Evolutionary conservation across 2,888 invertebrate genomes (phyloP).

Genomic region (Xylota segnis): DNA sequence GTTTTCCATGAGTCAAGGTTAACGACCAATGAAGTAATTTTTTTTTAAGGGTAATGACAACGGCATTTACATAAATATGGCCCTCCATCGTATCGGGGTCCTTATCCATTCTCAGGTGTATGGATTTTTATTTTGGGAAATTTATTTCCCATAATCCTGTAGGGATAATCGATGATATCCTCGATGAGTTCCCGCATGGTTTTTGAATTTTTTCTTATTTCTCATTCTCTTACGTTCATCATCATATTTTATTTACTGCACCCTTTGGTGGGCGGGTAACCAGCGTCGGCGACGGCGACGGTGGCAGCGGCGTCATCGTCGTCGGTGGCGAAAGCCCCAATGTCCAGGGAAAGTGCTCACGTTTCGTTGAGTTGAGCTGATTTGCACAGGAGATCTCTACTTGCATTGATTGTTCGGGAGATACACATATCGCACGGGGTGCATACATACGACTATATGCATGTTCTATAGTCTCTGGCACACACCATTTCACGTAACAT

Average conservation of each 20-base stretch:
- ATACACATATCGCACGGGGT: slow-evolving; percentile 38
- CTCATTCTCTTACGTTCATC: slow-evolving; percentile 55
- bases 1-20: slow-evolving; percentile 83
- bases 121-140: slow-evolving; percentile 12
- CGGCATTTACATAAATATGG: slow-evolving; percentile 13
- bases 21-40: slow-evolving; percentile 85
- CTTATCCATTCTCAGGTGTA: slow-evolving; percentile 15
- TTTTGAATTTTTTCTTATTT: slow-evolving; percentile 6
- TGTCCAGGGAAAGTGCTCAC: slow-evolving; percentile 59
- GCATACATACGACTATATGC: slow-evolving; percentile 17
- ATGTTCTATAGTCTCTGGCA: slow-evolving; percentile 77
- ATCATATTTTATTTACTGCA: slow-evolving; percentile 72
- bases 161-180: slow-evolving; percentile 58
- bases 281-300: slow-evolving; percentile 15
- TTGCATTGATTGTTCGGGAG: slow-evolving; percentile 62
- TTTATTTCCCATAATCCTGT: slow-evolving; percentile 49
- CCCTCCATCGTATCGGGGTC: neutral
- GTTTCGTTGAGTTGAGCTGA: slow-evolving; percentile 47
- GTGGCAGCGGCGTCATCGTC: neutral
- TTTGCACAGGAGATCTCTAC: slow-evolving; percentile 39
- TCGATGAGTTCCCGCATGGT: slow-evolving; percentile 57
- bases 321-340: slow-evolving; percentile 36
- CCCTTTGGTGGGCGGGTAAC: slow-evolving; percentile 51
- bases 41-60: slow-evolving; percentile 13
- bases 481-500: slow-evolving; percentile 85